Base-by-base conservation (phyloP, 2,888 invertebrate genomes). In the Acrobasis suavella region DNA sequence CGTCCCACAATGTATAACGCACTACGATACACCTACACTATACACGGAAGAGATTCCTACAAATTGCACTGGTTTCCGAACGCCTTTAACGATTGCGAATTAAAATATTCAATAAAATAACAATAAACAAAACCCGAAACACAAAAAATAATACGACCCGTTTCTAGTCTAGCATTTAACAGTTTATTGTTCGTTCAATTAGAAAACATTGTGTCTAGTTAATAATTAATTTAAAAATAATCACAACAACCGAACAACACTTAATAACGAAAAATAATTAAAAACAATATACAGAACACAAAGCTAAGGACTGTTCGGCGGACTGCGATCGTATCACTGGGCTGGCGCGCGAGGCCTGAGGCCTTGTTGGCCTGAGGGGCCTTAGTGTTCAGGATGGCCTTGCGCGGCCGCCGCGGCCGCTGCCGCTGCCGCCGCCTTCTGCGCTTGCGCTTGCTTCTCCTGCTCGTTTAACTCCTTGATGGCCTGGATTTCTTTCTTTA, bases 381-480 rank as follows among this genome's bases (percentile, higher is more conserved):
- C 71, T 73, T 91, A 93, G 78, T 93, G 93, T 71, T 93, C 93
- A 66, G 92, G 93, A 70, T 94, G 94, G 68, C 94, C 94, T 76
- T 94, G 95, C 80, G 94, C 95, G 76, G 94, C 96, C 78, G 96
- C 96, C 71, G 95, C 95, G 67, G 95, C 95, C 78, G 96, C 96
- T 72, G 95, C 96, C 65, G 95, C 95, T 75, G 96, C 95, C 67
- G 95, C 96, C 64, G 96, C 96, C 85, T 98, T 98, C 89, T 97
- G 97, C 85, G 97, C 97, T 86, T 98, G 98, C 85, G 97, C 97
- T 84, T 98, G 98, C 85, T 98, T 98, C 87, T 98, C 98, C 87
- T 98, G 98, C 89, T 98, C 98, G 93, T 99, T 98, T 82, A 98
- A 93, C 93, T 98, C 98, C 90, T 98, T 98, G 93, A 98, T 98